phyloP scores from a whole-genome alignment of 2,888 invertebrate genomes.

The Muschampia plurimacula region DNA sequence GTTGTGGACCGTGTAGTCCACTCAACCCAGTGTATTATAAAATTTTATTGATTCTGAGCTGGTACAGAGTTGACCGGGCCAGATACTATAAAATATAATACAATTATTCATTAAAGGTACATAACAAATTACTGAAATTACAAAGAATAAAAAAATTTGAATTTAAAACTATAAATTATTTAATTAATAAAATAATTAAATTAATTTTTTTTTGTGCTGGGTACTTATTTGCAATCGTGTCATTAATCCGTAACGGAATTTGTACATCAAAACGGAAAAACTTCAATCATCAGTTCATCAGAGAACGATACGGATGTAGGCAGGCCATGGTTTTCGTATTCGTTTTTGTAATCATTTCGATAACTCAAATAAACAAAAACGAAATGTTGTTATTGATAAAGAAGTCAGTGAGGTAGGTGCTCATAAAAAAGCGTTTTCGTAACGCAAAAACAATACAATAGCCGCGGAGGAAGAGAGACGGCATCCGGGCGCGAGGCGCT shows the following conservation, averaged over 20 bases:
- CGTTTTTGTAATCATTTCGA: constrained; percentile 15
- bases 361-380: constrained; percentile 24
- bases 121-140: too few species aligned
- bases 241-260: constrained; percentile 5
- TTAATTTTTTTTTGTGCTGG: not conserved
- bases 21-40: too few species aligned
- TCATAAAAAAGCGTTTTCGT: constrained; percentile 47
- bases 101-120: too few species aligned
- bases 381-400: constrained; percentile 24
- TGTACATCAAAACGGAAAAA: constrained; percentile 11
- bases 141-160: too few species aligned
- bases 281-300: not conserved
- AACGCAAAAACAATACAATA: constrained; percentile 56
- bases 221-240: not conserved
- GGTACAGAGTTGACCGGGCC: too few species aligned
- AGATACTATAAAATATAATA: too few species aligned
- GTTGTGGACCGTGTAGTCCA: too few species aligned
- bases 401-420: constrained; percentile 15
- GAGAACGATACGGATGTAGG: constrained; percentile 21
- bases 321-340: not conserved
- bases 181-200: not conserved
- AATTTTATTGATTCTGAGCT: too few species aligned
- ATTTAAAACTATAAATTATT: not conserved
- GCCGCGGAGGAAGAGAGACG: constrained; percentile 64
- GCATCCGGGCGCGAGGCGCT: constrained; percentile 60